A percentile compares a stretch with the other conserved stretches of the same genome.
These are phyloP conservation scores for Patagioenas fasciata DNA, from an alignment of 2,113 vertebrate species.

Conservation along the genomic window DNA sequence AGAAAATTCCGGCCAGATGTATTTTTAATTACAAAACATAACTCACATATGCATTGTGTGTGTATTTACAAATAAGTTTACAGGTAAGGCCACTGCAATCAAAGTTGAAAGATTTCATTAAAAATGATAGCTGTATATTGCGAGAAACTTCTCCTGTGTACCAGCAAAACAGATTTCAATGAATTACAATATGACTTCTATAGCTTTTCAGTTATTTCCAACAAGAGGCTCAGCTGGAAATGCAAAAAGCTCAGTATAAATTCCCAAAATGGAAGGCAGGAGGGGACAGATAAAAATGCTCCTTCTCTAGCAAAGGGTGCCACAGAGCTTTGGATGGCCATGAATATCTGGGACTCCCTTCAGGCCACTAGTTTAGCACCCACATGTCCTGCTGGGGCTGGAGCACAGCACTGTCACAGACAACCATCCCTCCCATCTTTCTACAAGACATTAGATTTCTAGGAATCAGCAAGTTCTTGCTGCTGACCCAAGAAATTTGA, in stretches of 20 bases:
- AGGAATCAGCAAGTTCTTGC: neutral
- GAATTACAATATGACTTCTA: neutral
- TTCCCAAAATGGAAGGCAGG: neutral
- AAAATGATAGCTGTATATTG: neutral
- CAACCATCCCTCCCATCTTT: neutral
- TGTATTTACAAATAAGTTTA: neutral
- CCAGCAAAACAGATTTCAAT: neutral
- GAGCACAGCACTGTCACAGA: neutral
- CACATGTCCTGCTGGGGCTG: neutral
- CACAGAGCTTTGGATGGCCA: neutral
- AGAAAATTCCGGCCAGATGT: neutral
- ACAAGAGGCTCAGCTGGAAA: neutral
- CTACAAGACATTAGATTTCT: neutral
- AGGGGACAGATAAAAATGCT: neutral
- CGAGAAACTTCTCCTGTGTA: neutral
- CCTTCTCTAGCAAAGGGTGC: neutral
- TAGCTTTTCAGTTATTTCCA: neutral
- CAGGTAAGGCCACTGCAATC: neutral
- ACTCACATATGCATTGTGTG: neutral
- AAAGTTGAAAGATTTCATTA: neutral
- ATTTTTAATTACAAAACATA: neutral
- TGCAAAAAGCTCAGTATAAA: neutral
- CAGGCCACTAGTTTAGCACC: neutral
- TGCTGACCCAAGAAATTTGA: neutral
- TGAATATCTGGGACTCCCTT: neutral